phyloP scores from a whole-genome alignment of 2,113 vertebrate genomes.

The Genyomyrus donnyi region DNA sequence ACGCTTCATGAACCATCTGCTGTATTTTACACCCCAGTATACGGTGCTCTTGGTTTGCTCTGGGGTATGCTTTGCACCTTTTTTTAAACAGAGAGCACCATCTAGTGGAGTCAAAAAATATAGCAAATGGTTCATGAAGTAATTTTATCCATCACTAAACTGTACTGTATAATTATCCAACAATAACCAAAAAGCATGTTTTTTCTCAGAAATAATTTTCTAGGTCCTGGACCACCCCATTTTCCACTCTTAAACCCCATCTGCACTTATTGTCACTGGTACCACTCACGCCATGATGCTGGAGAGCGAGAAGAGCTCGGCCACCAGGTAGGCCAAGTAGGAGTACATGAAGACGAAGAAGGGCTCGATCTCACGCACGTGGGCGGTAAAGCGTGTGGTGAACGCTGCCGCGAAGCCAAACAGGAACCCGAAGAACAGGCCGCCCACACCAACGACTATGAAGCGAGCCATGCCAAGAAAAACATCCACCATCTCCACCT shows the following conservation, averaged over 20 bases:
- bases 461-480: constrained; percentile 83
- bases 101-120: background rate
- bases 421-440: constrained; percentile 79
- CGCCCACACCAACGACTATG: constrained; percentile 84
- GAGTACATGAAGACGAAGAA: constrained; percentile 97
- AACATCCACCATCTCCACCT: constrained; percentile 78
- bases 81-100: background rate
- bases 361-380: constrained; percentile 87
- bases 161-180: background rate
- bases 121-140: background rate
- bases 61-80: background rate
- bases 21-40: background rate
- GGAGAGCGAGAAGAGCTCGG: constrained; percentile 89
- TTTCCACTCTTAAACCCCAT: background rate
- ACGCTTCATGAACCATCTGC: background rate
- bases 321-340: constrained; percentile 89
- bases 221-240: background rate
- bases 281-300: constrained; percentile 97
- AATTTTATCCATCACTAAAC: background rate
- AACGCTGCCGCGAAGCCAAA: constrained; percentile 91
- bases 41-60: background rate
- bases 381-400: constrained; percentile 91
- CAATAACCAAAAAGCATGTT: background rate
- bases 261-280: background rate
- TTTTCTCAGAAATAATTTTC: background rate